Evolutionary conservation across 2,797 vertebrate genomes (phyloP), one percentile per base, ranked within the genome.

Genomic region (Furcifer pardalis): DNA sequence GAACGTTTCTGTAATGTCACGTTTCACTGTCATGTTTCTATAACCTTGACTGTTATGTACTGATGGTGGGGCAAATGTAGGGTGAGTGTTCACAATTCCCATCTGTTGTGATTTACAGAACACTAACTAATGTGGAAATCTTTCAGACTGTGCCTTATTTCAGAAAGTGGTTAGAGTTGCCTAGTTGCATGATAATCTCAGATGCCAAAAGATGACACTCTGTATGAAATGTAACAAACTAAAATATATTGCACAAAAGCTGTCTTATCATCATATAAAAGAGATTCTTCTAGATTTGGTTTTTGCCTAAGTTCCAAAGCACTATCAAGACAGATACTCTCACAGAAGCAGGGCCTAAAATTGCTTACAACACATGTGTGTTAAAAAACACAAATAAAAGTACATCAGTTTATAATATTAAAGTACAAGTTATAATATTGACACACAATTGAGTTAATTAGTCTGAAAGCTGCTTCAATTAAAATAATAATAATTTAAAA

Each of bases 81-180:
- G 80, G 88, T 88, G 91, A 87, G 73, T 0, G 0, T 59, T 83
- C 86, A 2, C 83, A 87, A 66, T 86, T 87, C 76, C 85, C 25
- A 2, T 84, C 89, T 87, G 66, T 52, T 25, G 49, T 90, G 77
- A 91, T 88, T 94, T 92, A 88, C 90, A 83, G 81, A 91, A 86
- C 77, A 88, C 77, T 90, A 77, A 60, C 73, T 89, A 76, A 82
- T 87, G 80, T 66, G 82, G 89, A 86, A 89, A 85, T 76, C 81
- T 89, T 77, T 12, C 60, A 83, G 83, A 89, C 84, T 77, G 84
- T 56, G 87, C 71, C 71, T 91, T 90, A 44, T 60, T 92, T 87
- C 92, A 89, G 21, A 77, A 87, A 74, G 44, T 91, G 86, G 19
- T 84, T 76, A 85, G 85, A 77, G 37, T 88, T 85, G 91, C 89